Base-by-base conservation (phyloP, 92 coral and sea anemone genomes). In the Parazoanthus swiftii region DNA sequence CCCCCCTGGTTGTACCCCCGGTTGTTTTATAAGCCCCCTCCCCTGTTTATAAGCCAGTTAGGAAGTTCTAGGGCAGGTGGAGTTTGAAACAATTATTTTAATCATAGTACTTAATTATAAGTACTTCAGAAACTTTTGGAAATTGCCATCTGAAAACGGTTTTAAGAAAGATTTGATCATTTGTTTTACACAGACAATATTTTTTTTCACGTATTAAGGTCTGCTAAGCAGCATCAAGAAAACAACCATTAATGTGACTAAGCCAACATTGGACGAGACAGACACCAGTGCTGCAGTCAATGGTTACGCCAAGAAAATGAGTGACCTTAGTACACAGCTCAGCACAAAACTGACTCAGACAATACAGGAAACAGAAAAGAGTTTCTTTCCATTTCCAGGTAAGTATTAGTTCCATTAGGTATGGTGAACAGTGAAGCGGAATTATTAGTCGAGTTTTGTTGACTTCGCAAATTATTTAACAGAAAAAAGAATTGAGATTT, bases 361-460 rank as follows among this genome's bases (percentile, higher is more conserved):
- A 1, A 56, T 89, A 68, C 80, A 92, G 21, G 91, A 88, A 84
- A 95, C 92, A 38, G 95, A 95, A 15, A 93, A 93, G 81, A 77
- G 91, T 18, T 91, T 89, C 85, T 92, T 94, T 65, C 95, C 98
- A 38, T 93, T 94, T 68, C 98, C 98, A 80, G 98, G 98, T 90
- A 76, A n/a, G 43, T 26, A 33, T 71, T 82, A 16, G 26, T 37
- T 75, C 0, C 8, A 38, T 2, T n/a, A 13, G 26, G 35, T 25
- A 68, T 29, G 8, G 8, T 15, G 39, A 38, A 38, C 11, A 16
- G 3, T 13, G 79, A 10, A 16, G 3, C 4, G 79, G 6, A 74
- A 7, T 14, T 5, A 11, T 73, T 33, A 13, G 7, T 48, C 50
- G 11, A 48, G 11, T 13, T 48, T 48, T 48, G 8, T 48, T 48